Base-by-base conservation (phyloP, 2,113 vertebrate species). In the Donacobius atricapilla region DNA sequence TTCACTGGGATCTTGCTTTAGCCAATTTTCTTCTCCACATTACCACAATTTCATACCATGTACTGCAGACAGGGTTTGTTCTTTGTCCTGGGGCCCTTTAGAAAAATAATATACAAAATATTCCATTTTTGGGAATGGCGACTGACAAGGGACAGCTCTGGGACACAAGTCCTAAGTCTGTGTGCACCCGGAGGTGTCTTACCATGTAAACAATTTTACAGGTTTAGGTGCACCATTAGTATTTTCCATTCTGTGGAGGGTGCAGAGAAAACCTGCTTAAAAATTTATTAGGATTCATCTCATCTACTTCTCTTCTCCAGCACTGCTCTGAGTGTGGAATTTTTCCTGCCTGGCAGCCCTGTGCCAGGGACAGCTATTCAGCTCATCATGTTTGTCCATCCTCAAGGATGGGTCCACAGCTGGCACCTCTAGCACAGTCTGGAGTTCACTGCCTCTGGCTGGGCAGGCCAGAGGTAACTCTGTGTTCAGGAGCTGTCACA, bases 291-390 rank as follows among this genome's bases (percentile, higher is more conserved):
- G 48, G 40, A 70, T 50, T 68, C 68, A 75, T 21, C 10, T 22
- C 11, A 2, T 65, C 44, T 35, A 6, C 15, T 75, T 68, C 10
- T 45, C 8, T 54, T 42, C 28, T 68, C 33, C 30, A 54, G 24
- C 0, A 0, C 42, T 37, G 11, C n/a, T 40, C 60, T n/a, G 47
- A 85, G 11, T n/a, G 31, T 0, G 2, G n/a, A 23, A 23, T 79
- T 75, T 28, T 39, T 75, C 28, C 48, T 77, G 48, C 40, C 44
- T 1, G 0, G 40, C 53, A 69, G 58, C 75, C 21, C 44, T 51
- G 44, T 68, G 15, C 60, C 25, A 30, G n/a, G 17, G n/a, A 44
- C 21, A 70, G 14, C 6, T n/a, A 8, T 72, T 58, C 57, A 30
- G 22, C 10, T 71, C 23, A n/a, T 28, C 7, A 5, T n/a, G n/a